phyloP scores from a whole-genome alignment of 92 coral and sea anemone species.

The Ricordea florida region DNA sequence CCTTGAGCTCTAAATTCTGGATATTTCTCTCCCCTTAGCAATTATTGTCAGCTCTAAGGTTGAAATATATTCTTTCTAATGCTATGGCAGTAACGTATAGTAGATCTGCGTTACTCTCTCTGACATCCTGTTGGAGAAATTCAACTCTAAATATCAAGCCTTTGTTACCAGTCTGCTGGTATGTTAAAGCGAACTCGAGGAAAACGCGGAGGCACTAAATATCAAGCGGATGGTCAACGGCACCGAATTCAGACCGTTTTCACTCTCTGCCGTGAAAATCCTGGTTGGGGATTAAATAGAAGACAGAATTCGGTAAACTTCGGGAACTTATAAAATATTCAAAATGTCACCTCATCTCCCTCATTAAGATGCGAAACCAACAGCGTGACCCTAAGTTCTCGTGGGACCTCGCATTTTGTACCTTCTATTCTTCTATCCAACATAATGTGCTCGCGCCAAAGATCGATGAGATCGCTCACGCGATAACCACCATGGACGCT shows the following conservation, averaged over 20 bases:
- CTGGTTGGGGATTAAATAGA: conserved; percentile 1
- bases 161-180: not conserved
- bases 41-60: not conserved
- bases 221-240: not conserved
- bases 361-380: not conserved
- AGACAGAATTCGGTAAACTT: not conserved
- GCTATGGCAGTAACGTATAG: not conserved
- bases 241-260: conserved; percentile 13
- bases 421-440: conserved; percentile 1
- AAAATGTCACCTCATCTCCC: conserved; percentile 13
- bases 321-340: conserved; percentile 32
- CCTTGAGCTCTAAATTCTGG: not conserved
- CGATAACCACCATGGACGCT: too few relatives aligned
- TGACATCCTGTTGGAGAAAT: not conserved
- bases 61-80: not conserved
- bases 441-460: too few relatives aligned
- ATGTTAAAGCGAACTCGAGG: not conserved
- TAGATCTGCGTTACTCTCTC: not conserved
- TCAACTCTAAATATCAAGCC: too few relatives aligned
- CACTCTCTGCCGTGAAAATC: conserved; percentile 6
- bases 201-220: not conserved
- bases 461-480: too few relatives aligned
- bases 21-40: not conserved
- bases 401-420: conserved; percentile 1
- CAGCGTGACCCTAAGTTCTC: conserved; percentile 1